Evolutionary conservation across 2,797 vertebrate genomes (phyloP).

Genomic region (Echiichthys vipera): DNA sequence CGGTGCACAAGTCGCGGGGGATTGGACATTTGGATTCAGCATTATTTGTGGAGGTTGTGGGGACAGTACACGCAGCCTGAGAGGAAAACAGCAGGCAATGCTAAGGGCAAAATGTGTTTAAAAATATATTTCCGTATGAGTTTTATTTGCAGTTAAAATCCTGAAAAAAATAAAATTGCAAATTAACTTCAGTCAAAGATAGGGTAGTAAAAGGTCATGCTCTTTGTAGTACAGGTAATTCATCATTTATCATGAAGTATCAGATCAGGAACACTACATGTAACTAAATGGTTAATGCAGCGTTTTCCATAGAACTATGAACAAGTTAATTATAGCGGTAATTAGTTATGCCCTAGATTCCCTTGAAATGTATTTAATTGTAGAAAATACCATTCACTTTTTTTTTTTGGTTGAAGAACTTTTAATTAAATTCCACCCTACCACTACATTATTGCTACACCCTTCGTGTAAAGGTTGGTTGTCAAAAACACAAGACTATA

Average conservation of each 20-base stretch:
- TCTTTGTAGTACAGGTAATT: not conserved
- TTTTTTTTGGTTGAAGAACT: not conserved
- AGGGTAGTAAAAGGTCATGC: not conserved
- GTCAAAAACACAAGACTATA: not conserved
- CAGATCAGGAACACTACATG: not conserved
- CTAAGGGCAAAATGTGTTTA: too few species aligned
- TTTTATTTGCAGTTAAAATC: not conserved
- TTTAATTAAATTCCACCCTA: too few species aligned
- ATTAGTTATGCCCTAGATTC: too few species aligned
- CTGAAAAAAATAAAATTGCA: not conserved
- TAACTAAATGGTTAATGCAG: not conserved
- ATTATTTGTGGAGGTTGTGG: not conserved
- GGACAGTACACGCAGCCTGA: not conserved
- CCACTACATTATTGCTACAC: not conserved
- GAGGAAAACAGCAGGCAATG: too few species aligned
- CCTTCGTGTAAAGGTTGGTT: not conserved
- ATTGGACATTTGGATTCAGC: not conserved
- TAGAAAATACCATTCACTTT: not conserved
- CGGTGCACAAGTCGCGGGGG: too few species aligned
- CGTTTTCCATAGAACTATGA: not conserved
- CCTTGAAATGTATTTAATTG: not conserved
- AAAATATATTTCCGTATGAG: not conserved
- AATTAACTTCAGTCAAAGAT: not conserved
- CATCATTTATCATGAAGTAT: not conserved
- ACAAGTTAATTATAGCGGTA: not conserved